A percentile compares a stretch with the other conserved stretches of the same genome.
These are phyloP conservation scores for Elephas maximus DNA, from an alignment of 2,113 vertebrate species.

Conservation along the genomic window DNA sequence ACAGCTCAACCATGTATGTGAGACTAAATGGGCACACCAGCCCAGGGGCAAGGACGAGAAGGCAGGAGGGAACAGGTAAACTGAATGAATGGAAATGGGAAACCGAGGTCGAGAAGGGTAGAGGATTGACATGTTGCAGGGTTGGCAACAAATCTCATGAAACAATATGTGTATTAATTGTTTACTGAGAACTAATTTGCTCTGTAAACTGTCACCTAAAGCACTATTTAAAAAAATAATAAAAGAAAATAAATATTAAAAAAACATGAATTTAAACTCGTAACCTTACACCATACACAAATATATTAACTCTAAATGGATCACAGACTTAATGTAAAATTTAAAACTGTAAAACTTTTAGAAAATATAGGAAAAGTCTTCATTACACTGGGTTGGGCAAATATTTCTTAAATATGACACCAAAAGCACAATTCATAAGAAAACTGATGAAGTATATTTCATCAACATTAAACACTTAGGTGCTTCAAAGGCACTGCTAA, in stretches of 20 bases:
- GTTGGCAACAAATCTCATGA: too few relatives aligned
- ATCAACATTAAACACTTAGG: neutral
- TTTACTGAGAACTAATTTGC: too few relatives aligned
- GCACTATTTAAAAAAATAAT: too few relatives aligned
- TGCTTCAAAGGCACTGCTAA: neutral
- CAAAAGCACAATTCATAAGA: neutral
- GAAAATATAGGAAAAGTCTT: slow-evolving; percentile 11
- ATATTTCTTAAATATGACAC: neutral
- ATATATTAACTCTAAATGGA: neutral
- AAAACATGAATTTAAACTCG: neutral
- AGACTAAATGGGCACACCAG: too few relatives aligned
- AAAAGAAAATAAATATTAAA: neutral
- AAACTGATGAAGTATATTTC: neutral
- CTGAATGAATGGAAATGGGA: too few relatives aligned
- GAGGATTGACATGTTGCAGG: too few relatives aligned
- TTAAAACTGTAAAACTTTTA: neutral
- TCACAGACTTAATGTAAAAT: neutral
- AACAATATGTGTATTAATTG: too few relatives aligned
- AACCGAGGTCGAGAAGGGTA: too few relatives aligned
- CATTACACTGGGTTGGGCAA: neutral
- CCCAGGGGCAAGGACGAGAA: too few relatives aligned
- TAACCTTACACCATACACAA: neutral
- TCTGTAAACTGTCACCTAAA: too few relatives aligned
- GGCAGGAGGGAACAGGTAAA: too few relatives aligned
- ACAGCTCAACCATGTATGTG: too few relatives aligned